Conservation (phyloP, 2,888 invertebrate genomes). For the Callimorpha dominula region DNA sequence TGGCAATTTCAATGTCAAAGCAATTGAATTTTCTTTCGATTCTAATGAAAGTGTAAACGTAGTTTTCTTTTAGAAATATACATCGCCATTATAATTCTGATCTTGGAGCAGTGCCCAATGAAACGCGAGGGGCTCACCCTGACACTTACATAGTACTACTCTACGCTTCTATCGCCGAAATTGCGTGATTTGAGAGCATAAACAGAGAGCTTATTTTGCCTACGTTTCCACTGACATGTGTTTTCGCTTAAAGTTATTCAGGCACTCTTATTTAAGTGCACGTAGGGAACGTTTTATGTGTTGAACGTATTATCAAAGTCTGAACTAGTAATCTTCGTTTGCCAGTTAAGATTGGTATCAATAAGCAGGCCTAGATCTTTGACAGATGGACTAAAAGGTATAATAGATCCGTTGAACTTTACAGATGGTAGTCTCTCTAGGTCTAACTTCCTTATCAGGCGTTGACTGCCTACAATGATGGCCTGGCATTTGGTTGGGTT, state of each 20-base stretch:
- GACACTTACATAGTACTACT: background rate
- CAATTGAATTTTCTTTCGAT: background rate
- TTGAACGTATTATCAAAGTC: too few relatives aligned
- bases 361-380: too few relatives aligned
- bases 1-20: background rate
- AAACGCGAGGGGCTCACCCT: background rate
- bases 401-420: too few relatives aligned
- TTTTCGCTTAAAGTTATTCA: background rate
- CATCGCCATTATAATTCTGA: background rate
- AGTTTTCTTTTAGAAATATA: slow-evolving; percentile 3
- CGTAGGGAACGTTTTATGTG: too few relatives aligned
- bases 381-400: too few relatives aligned
- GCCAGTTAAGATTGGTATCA: too few relatives aligned
- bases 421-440: too few relatives aligned
- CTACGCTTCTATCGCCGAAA: background rate
- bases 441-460: too few relatives aligned
- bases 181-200: background rate
- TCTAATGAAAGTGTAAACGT: background rate
- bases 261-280: background rate
- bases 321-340: too few relatives aligned
- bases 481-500: too few relatives aligned
- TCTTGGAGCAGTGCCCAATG: background rate
- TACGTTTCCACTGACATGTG: background rate
- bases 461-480: too few relatives aligned
- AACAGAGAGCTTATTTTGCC: background rate